Evolutionary conservation across 2,113 vertebrate species (phyloP).

Genomic region (Anoura caudifer): DNA sequence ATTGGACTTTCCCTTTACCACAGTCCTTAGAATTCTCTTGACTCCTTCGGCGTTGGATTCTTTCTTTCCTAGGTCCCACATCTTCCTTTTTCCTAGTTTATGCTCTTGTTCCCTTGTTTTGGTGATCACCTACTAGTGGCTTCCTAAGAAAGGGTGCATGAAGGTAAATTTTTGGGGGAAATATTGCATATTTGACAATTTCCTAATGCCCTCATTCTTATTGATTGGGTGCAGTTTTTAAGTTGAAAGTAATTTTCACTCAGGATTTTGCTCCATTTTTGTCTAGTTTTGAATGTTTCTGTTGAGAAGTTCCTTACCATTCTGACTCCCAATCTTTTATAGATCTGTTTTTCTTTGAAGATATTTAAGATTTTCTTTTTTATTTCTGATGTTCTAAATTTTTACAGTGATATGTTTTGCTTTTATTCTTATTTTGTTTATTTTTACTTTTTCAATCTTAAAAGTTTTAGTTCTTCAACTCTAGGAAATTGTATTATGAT

Average conservation of each 20-base stretch:
- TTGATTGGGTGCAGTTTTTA: background rate
- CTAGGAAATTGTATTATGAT: background rate
- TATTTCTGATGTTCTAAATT: background rate
- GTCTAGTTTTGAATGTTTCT: background rate
- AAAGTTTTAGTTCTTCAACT: background rate
- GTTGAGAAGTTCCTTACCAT: background rate
- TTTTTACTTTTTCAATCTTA: slow-evolving; percentile 1
- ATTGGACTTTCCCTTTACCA: background rate
- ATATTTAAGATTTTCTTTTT: background rate
- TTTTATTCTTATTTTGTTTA: background rate
- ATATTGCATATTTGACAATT: too few relatives aligned
- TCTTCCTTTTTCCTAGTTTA: background rate
- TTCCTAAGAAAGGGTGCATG: background rate
- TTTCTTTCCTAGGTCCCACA: background rate
- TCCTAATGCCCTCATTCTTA: too few relatives aligned
- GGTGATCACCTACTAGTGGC: background rate
- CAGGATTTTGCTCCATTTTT: slow-evolving; percentile 8
- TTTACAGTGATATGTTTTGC: background rate
- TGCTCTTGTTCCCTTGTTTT: background rate
- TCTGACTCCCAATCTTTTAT: background rate
- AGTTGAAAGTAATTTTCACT: slow-evolving; percentile 14
- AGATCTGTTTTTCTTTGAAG: background rate
- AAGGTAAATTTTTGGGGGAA: background rate
- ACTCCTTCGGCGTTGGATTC: background rate
- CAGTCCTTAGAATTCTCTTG: background rate